Percentiles rank a stretch among this genome's conserved stretches.
Evolutionary conservation across 2,113 vertebrate genomes (phyloP).

Genomic region (Ariopsis seemanni): DNA sequence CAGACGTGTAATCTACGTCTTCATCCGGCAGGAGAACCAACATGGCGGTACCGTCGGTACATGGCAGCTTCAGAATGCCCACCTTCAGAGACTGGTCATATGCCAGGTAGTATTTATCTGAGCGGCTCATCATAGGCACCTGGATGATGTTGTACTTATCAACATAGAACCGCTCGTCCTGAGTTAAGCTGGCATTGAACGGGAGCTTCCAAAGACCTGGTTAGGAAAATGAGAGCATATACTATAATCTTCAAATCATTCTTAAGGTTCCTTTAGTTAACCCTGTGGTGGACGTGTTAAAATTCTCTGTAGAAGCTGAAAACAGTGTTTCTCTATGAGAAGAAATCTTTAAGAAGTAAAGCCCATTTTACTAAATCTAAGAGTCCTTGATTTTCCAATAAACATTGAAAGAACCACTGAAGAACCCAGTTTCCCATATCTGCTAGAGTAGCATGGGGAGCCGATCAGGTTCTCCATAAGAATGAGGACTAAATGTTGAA

Average conservation of each 20-base stretch:
- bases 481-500: neutral
- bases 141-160: slow-evolving; percentile 77
- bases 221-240: neutral
- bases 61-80: slow-evolving; percentile 81
- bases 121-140: slow-evolving; percentile 86
- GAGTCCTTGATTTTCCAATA: neutral
- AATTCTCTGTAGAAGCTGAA: neutral
- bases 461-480: neutral
- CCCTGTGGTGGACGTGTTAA: neutral
- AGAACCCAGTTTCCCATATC: neutral
- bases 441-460: neutral
- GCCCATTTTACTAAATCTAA: neutral
- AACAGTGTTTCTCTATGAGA: neutral
- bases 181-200: slow-evolving; percentile 76
- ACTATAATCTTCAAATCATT: neutral
- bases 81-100: slow-evolving; percentile 78
- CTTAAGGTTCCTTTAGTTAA: neutral
- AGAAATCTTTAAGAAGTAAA: neutral
- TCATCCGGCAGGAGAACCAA: slow-evolving; percentile 80
- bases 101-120: slow-evolving; percentile 75
- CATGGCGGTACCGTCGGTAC: slow-evolving; percentile 80
- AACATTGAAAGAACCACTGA: neutral
- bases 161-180: slow-evolving; percentile 80
- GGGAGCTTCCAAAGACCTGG: slow-evolving; percentile 79
- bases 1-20: slow-evolving; percentile 70